phyloP scores from a whole-genome alignment of 2,113 vertebrate genomes.

The Lota lota region DNA sequence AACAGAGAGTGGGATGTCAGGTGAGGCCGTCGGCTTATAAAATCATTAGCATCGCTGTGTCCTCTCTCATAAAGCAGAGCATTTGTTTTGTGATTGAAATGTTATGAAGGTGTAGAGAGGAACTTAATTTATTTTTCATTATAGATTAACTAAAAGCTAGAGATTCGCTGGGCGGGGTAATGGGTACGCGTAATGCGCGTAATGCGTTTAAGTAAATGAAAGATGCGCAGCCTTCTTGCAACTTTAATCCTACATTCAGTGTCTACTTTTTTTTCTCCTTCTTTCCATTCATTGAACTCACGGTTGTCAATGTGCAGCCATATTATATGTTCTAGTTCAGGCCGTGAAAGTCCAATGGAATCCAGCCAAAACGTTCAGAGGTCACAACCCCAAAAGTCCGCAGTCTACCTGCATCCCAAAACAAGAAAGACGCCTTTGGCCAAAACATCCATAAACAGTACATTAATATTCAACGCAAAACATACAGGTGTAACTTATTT shows the following conservation, averaged over 20 bases:
- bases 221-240: constrained; percentile 5
- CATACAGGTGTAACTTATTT: too few relatives aligned
- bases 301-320: too few relatives aligned
- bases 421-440: too few relatives aligned
- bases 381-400: too few relatives aligned
- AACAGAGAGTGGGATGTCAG: constrained; percentile 75
- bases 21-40: constrained; percentile 77
- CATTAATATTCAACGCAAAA: too few relatives aligned
- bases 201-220: constrained; percentile 17
- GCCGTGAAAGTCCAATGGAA: too few relatives aligned
- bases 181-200: constrained; percentile 47
- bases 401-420: too few relatives aligned
- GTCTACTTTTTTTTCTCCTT: constrained; percentile 25
- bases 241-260: constrained; percentile 5
- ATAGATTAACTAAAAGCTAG: constrained; percentile 60
- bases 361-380: too few relatives aligned
- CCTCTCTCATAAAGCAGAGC: constrained; percentile 77
- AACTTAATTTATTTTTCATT: constrained; percentile 78
- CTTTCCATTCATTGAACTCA: too few relatives aligned
- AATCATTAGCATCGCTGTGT: constrained; percentile 83
- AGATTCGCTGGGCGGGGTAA: constrained; percentile 60
- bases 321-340: too few relatives aligned
- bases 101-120: constrained; percentile 72
- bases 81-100: constrained; percentile 77
- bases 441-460: too few relatives aligned